phyloP scores from a whole-genome alignment of 2,797 vertebrate genomes.

The Phoeniculus purpureus region DNA sequence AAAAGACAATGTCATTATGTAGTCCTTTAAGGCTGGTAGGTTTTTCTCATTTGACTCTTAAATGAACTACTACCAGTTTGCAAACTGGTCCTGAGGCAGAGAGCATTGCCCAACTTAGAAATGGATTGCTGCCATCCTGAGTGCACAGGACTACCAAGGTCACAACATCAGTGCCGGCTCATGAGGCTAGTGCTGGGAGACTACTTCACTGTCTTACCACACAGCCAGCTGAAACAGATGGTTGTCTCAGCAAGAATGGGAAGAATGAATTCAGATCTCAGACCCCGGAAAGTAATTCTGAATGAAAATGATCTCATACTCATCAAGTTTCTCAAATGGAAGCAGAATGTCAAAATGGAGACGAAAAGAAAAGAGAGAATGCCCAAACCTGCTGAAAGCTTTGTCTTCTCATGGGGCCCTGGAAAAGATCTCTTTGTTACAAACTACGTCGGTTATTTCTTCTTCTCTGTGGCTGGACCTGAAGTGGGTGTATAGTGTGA shows the following conservation, averaged over 20 bases:
- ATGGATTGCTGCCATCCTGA: not conserved
- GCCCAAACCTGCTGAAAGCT: not conserved
- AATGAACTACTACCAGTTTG: not conserved
- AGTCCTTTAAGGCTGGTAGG: not conserved
- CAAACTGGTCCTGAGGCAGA: not conserved
- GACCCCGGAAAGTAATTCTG: not conserved
- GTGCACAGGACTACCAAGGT: not conserved
- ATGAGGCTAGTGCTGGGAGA: not conserved
- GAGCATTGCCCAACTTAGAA: not conserved
- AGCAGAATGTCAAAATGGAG: not conserved
- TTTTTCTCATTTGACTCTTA: not conserved
- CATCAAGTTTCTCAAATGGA: not conserved
- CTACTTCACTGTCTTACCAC: slow-evolving; percentile 2
- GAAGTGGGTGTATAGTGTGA: not conserved
- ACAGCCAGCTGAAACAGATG: not conserved
- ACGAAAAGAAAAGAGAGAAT: not conserved
- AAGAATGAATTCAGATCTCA: slow-evolving; percentile 25
- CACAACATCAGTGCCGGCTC: not conserved
- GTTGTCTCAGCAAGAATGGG: slow-evolving; percentile 15
- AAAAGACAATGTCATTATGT: not conserved
- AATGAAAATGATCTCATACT: slow-evolving; percentile 4
- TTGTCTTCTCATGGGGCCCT: not conserved
- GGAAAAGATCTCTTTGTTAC: not conserved
- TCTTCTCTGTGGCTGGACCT: not conserved
- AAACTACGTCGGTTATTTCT: not conserved